Conservation (phyloP, 2,113 vertebrate genomes). For the Dolichotis patagonum region DNA sequence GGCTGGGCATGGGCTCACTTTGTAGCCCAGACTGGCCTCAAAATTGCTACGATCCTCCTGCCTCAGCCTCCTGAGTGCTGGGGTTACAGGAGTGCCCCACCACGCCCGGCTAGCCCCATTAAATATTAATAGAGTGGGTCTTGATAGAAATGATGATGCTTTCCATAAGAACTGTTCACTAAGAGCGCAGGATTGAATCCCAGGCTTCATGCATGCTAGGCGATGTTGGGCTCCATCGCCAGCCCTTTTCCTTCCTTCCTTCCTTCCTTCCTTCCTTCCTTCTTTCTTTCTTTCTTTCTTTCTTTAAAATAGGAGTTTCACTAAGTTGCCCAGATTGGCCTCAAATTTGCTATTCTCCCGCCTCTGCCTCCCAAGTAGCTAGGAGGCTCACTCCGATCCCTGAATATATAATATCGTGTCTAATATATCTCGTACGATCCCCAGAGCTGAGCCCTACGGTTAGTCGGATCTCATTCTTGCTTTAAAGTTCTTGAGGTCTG, state of each 20-base stretch:
- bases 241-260: no score
- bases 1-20: no score
- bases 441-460: no score
- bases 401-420: no score
- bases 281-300: no score
- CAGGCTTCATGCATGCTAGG: neutral
- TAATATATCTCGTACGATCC: neutral
- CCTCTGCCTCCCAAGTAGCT: neutral
- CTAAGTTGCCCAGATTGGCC: neutral
- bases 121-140: neutral
- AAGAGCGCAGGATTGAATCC: neutral
- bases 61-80: no score
- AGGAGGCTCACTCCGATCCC: neutral
- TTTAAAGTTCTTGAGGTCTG: neutral
- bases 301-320: neutral
- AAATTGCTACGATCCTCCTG: no score
- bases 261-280: no score
- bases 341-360: neutral
- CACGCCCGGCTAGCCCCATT: no score
- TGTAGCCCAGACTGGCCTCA: no score
- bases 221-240: neutral
- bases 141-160: neutral
- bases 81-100: no score
- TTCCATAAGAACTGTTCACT: neutral
- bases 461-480: neutral